Percentiles rank a stretch among this genome's conserved stretches.
Conservation (phyloP, 1,140 invertebrate species). For the Campoletis sonorensis region DNA sequence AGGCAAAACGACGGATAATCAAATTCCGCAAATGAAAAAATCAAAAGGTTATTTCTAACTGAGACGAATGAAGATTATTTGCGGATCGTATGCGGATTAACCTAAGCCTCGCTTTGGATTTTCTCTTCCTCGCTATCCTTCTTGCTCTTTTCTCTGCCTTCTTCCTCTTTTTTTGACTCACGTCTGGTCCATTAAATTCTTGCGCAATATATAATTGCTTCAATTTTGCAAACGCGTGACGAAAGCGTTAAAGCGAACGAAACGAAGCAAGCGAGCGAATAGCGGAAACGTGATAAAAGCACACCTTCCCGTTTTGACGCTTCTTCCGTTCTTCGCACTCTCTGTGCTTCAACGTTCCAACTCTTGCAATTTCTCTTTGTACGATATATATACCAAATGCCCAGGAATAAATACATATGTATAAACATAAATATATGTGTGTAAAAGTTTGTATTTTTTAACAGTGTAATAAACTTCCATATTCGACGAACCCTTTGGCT, state of each 20-base stretch:
- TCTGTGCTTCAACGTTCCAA: slow-evolving; percentile 16
- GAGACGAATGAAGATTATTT: neutral
- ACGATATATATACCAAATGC: neutral
- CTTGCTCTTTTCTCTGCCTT: neutral
- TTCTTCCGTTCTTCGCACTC: slow-evolving; percentile 30
- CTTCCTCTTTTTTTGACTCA: neutral
- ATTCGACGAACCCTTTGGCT: neutral
- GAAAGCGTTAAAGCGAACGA: slow-evolving; percentile 23
- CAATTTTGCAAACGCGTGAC: slow-evolving; percentile 53
- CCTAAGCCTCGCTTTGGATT: too few relatives aligned
- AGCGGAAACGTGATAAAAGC: slow-evolving; percentile 56
- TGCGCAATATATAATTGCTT: slow-evolving; percentile 52
- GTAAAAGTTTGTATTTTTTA: too few relatives aligned
- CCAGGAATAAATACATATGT: neutral
- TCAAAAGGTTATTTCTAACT: neutral
- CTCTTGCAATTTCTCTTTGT: slow-evolving; percentile 21
- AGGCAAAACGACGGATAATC: neutral
- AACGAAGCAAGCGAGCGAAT: slow-evolving; percentile 46
- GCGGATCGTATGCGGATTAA: neutral
- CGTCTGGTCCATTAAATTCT: slow-evolving; percentile 37
- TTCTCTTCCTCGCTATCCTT: too few relatives aligned
- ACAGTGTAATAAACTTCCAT: neutral
- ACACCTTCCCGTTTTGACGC: slow-evolving; percentile 31
- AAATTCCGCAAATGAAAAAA: too few relatives aligned
- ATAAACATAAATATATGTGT: too few relatives aligned